These are phyloP conservation scores for Erinaceus europaeus DNA, from an alignment of 2,113 vertebrate species.

Conservation along the genomic window DNA sequence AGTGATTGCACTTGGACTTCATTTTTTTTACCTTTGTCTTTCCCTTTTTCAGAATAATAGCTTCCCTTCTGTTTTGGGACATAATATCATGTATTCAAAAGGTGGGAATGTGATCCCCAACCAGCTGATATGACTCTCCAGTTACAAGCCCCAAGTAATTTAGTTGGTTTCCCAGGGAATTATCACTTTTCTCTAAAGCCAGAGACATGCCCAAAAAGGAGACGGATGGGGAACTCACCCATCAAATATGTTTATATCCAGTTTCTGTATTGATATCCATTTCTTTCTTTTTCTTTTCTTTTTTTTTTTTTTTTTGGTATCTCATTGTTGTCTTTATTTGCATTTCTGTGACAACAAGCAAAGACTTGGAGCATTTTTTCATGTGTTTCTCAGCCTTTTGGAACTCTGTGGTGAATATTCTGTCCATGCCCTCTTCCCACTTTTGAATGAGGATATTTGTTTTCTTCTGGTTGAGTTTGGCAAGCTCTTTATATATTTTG, in stretches of 20 bases:
- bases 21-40: neutral
- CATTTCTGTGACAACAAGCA: too few species aligned
- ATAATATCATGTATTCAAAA: neutral
- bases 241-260: neutral
- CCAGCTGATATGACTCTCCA: neutral
- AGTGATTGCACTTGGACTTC: neutral
- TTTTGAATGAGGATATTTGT: too few species aligned
- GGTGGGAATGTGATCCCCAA: neutral
- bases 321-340: too few species aligned
- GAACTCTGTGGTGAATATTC: too few species aligned
- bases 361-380: too few species aligned
- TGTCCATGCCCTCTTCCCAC: too few species aligned
- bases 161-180: neutral
- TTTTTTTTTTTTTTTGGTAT: neutral
- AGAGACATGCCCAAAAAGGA: too few species aligned
- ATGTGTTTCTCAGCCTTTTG: too few species aligned
- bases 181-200: neutral
- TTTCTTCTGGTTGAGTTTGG: too few species aligned
- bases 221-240: neutral
- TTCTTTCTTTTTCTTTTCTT: neutral
- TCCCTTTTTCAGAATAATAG: neutral
- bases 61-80: neutral
- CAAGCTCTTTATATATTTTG: too few species aligned
- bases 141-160: too few species aligned
- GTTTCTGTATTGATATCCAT: neutral